phyloP scores from a whole-genome alignment of 2,888 invertebrate species.

The Drosophila leonis region DNA sequence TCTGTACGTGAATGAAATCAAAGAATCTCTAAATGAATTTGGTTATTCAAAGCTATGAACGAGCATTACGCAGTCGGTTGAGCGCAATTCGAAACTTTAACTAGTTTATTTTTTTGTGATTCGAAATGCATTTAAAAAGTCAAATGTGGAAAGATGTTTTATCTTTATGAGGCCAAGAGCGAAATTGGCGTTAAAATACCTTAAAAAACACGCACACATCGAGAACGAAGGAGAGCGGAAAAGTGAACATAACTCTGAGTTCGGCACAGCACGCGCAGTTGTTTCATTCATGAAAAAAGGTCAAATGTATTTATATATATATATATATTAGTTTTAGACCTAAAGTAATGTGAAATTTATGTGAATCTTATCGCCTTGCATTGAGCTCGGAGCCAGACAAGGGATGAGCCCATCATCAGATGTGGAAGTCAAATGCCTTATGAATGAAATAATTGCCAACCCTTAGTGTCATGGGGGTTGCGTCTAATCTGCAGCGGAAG shows the following conservation, averaged over 20 bases:
- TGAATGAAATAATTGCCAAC: slow-evolving; percentile 66
- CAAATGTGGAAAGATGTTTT: slow-evolving; percentile 82
- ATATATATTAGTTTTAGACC: slow-evolving; percentile 19
- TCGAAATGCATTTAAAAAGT: slow-evolving; percentile 43
- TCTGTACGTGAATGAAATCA: background rate
- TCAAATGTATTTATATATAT: slow-evolving; percentile 8
- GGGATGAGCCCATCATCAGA: slow-evolving; percentile 52
- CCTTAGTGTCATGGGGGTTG: slow-evolving; percentile 53
- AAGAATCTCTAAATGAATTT: background rate
- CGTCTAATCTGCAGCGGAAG: slow-evolving; percentile 54
- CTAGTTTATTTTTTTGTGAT: slow-evolving; percentile 10
- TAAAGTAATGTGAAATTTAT: slow-evolving; percentile 76
- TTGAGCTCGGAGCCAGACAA: slow-evolving; percentile 29
- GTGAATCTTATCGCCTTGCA: slow-evolving; percentile 74
- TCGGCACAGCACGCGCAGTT: slow-evolving; percentile 49
- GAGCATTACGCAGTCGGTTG: background rate
- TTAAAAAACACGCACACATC: slow-evolving; percentile 43
- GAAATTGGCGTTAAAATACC: slow-evolving; percentile 83
- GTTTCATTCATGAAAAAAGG: slow-evolving; percentile 69
- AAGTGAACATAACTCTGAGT: slow-evolving; percentile 1
- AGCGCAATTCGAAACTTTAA: background rate
- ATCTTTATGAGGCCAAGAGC: slow-evolving; percentile 79
- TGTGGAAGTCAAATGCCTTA: slow-evolving; percentile 56
- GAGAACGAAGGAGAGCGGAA: background rate
- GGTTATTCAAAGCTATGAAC: background rate